Conservation (phyloP, 2,113 vertebrate genomes). For the Coptodon bakossiorum region DNA sequence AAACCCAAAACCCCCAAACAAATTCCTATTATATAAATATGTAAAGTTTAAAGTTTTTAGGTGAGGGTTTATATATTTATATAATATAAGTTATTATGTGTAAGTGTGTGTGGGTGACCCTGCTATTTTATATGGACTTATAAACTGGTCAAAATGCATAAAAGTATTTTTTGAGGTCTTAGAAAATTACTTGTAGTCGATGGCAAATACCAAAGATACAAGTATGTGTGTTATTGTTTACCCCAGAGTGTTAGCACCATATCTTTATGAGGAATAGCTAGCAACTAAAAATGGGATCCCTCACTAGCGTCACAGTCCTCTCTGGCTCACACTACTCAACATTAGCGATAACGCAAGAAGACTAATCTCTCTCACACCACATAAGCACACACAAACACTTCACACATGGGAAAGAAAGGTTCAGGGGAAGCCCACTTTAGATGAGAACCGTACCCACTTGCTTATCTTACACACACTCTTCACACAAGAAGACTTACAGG, state of each 20-base stretch:
- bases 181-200: not conserved
- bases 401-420: slow-evolving; percentile 29
- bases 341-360: slow-evolving; percentile 49
- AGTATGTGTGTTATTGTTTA: not conserved
- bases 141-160: not conserved
- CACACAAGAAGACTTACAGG: not conserved
- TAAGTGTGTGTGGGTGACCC: not conserved
- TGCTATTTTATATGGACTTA: not conserved
- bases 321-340: slow-evolving; percentile 53
- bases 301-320: slow-evolving; percentile 5
- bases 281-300: not conserved
- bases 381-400: slow-evolving; percentile 1
- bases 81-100: not conserved
- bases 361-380: slow-evolving; percentile 6
- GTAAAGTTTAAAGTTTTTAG: not conserved
- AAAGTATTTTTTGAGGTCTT: not conserved
- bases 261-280: not conserved
- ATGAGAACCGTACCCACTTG: slow-evolving; percentile 9
- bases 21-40: not conserved
- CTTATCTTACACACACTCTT: slow-evolving; percentile 26
- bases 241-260: not conserved
- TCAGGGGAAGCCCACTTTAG: slow-evolving; percentile 38
- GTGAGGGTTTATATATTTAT: not conserved
- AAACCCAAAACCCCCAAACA: not conserved
- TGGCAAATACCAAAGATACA: not conserved